Percentiles rank a stretch among this genome's conserved stretches.
Conservation (phyloP, 2,888 invertebrate species). For the Netelia inedita region DNA sequence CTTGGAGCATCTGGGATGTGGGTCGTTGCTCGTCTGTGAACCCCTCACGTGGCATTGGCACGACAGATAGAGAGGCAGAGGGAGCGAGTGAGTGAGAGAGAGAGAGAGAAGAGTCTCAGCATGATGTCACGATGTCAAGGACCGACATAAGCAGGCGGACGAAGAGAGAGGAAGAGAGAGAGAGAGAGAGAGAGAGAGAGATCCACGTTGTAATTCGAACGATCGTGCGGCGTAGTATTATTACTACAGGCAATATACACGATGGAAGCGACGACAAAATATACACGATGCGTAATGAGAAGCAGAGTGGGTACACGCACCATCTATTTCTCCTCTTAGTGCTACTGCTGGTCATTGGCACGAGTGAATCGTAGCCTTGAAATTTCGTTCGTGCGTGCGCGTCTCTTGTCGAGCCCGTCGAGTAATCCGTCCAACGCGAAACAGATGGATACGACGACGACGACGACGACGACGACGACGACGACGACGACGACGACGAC, state of each 20-base stretch:
- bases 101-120: slow-evolving; percentile 26
- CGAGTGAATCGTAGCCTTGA: slow-evolving; percentile 63
- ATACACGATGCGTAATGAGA: slow-evolving; percentile 52
- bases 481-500: slow-evolving; percentile 60
- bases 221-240: slow-evolving; percentile 45
- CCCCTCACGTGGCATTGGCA: slow-evolving; percentile 66
- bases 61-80: slow-evolving; percentile 23
- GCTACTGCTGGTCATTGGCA: slow-evolving; percentile 62
- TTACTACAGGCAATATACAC: slow-evolving; percentile 23
- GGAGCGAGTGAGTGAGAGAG: slow-evolving; percentile 6
- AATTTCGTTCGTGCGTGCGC: slow-evolving; percentile 35
- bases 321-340: slow-evolving; percentile 1
- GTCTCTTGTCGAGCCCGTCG: not conserved
- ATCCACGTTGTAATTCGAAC: slow-evolving; percentile 57
- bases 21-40: slow-evolving; percentile 69
- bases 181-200: slow-evolving; percentile 24
- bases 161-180: slow-evolving; percentile 41
- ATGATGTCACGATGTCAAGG: slow-evolving; percentile 72
- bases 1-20: slow-evolving; percentile 66
- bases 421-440: not conserved
- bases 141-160: slow-evolving; percentile 60
- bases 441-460: not conserved
- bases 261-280: slow-evolving; percentile 11
- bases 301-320: slow-evolving; percentile 37
- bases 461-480: slow-evolving; percentile 62